A percentile compares a stretch with the other conserved stretches of the same genome.
Conservation (phyloP, 2,113 vertebrate species). For the Cricetomys ansorgei region DNA sequence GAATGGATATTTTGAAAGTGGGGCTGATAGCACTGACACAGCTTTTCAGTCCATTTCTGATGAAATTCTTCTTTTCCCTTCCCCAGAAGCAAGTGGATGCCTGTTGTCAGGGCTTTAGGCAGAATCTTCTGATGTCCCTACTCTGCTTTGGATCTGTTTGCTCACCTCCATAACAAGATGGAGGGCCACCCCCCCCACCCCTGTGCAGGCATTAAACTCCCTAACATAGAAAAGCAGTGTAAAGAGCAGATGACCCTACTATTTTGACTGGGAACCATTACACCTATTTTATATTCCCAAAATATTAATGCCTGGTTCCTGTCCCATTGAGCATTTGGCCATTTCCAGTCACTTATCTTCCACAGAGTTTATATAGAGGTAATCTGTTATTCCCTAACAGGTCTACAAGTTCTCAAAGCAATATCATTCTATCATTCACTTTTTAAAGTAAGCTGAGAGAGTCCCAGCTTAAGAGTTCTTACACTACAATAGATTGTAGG, state of each 20-base stretch:
- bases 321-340: background rate
- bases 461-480: background rate
- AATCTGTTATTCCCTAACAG: background rate
- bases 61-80: background rate
- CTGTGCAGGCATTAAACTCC: background rate
- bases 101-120: background rate
- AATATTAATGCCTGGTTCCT: background rate
- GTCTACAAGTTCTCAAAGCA: background rate
- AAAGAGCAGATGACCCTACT: background rate
- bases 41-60: background rate
- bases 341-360: background rate
- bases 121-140: background rate
- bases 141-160: background rate
- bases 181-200: background rate
- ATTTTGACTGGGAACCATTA: background rate
- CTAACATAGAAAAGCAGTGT: background rate
- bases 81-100: background rate
- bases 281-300: background rate
- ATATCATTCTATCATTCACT: background rate
- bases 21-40: background rate
- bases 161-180: background rate
- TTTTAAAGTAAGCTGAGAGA: slow-evolving; percentile 14
- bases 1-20: background rate
- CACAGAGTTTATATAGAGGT: background rate
- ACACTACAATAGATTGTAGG: background rate